Evolutionary conservation across 2,113 vertebrate species (phyloP), one percentile per base, ranked within the genome.

Genomic region (Corvus hawaiiensis): DNA sequence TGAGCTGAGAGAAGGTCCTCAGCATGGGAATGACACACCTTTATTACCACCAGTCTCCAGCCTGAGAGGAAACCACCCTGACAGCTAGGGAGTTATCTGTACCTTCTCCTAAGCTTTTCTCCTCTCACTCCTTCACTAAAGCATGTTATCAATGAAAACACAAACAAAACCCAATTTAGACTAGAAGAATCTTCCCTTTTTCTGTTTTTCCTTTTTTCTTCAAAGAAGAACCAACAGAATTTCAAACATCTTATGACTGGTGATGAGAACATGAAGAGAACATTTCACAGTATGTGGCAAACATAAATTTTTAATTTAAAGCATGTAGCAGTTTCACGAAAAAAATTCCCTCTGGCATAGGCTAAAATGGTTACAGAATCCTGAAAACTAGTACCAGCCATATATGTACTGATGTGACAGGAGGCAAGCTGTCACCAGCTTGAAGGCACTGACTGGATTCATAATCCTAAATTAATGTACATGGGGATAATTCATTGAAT

Each of bases 241-340:
- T 96, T 78, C 48, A 77, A 77, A 84, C 43, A 71, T 59, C 21
- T 69, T 64, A 21, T 56, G 28, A 41, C 32, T 84, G 77, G 56
- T 72, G 52, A 82, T 56, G 59, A 80, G 79, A 94, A 80, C 67
- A 86, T 33, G 55, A 91, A 71, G 43, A 80, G 84, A 88, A 90
- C 39, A 73, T 90, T 85, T 83, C 84, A 59, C 87, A 94, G 79
- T 59, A 67, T 52, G 43, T 52, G 79, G 61, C 1, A 9, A 90
- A 63, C 48, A 86, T 41, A 89, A 89, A 44, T 59, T 92, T 94
- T 96, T 82, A 78, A 90, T 97, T 92, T 88, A 84, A 84, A 81
- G 11, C 39, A 55, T 67, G 37, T 84, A 90, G 44, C 12, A 71
- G 24, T 69, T 93, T 63, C 49, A 71, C 51, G 64, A 62, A 86